phyloP scores from a whole-genome alignment of 2,888 invertebrate genomes.

The Anarsia innoxiella region DNA sequence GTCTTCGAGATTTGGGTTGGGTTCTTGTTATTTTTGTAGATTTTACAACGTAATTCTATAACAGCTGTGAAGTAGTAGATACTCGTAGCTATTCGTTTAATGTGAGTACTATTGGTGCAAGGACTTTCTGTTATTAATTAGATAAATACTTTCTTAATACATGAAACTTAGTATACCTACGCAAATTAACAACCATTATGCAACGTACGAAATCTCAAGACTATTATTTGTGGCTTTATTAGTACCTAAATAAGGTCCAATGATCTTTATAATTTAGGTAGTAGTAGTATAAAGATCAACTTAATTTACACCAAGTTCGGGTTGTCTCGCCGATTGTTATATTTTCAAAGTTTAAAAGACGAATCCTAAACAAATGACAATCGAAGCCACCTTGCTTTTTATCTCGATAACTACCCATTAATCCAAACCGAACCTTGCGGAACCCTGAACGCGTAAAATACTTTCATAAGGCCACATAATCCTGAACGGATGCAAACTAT shows the following conservation, averaged over 20 bases:
- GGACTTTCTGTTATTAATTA: not conserved
- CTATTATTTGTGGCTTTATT: no score
- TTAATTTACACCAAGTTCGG: not conserved
- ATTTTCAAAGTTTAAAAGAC: no score
- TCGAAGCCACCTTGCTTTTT: not conserved
- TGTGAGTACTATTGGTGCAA: not conserved
- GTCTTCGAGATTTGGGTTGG: not conserved
- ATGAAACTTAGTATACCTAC: not conserved
- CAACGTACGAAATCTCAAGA: no score
- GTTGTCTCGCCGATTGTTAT: not conserved
- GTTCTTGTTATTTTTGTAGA: not conserved
- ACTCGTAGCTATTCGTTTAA: not conserved
- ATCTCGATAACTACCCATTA: not conserved
- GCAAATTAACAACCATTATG: no score
- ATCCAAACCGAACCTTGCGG: slow-evolving; percentile 1
- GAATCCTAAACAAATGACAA: no score
- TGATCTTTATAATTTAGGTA: not conserved
- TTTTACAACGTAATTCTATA: not conserved
- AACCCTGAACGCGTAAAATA: slow-evolving; percentile 10
- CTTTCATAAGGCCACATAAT: slow-evolving; percentile 16
- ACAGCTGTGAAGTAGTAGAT: no score
- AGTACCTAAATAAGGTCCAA: not conserved
- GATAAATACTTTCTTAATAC: not conserved
- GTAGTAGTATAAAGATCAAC: not conserved
- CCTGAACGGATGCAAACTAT: slow-evolving; percentile 20